Evolutionary conservation across 1,140 invertebrate genomes (phyloP), one percentile per base, ranked within the genome.

Genomic region (Drosophila cardini): DNA sequence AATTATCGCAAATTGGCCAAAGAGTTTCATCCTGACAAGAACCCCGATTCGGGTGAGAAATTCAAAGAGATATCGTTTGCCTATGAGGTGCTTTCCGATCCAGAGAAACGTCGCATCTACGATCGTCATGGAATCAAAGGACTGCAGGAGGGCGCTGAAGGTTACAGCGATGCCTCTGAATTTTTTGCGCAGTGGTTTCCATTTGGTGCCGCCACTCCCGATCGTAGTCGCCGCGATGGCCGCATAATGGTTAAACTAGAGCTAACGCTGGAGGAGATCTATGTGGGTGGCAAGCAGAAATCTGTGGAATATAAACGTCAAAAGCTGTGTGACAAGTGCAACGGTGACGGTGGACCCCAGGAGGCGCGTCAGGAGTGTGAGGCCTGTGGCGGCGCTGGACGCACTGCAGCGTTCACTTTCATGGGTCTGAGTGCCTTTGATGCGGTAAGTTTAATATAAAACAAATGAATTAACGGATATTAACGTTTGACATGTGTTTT

Each of bases 11-110:
- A 96, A 92, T 92, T 97, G 77, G 97, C 97, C 4, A 97, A 97
- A 93, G 96, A 97, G 93, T 97, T 95, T 91, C 97, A 97, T 93
- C 97, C 97, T 16, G 97, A 97, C 81, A 97, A 97, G 91, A 97
- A 97, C 92, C 94, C 94, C 2, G 95, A 95, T 73, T 95, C 96
- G 63, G 96, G 96, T 46, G 96, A 97, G 75, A 96, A 95, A 93
- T 97, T 98, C 86, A 98, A 97, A 91, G 96, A 97, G 93, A 97
- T 97, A 78, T 96, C 96, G 62, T 97, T 95, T 91, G 97, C 97
- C 4, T 97, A 98, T 91, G 97, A 98, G 93, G 94, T 97, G 34
- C 93, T 97, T 4, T 96, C 96, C 1, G 94, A 95, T 93, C 93
- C 94, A 6, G 94, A 95, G 65, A 95, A 95, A 91, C 92, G 95